phyloP scores from a whole-genome alignment of 2,797 vertebrate genomes.

The Rhynchotus rufescens region DNA sequence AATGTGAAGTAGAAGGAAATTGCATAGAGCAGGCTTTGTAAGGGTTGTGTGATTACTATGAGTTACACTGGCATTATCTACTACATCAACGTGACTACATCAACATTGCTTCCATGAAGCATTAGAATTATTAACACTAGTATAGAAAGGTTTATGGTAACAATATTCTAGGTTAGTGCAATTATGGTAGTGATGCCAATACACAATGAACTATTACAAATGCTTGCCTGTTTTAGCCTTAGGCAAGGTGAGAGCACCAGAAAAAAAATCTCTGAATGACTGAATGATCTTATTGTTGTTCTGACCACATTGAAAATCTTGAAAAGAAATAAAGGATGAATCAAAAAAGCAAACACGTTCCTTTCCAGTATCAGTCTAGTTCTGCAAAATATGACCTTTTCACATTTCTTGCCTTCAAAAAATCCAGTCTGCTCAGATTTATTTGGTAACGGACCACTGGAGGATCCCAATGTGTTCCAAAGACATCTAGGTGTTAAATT shows the following conservation, averaged over 20 bases:
- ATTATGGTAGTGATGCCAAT: constrained; percentile 7
- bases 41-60: constrained; percentile 60
- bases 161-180: constrained; percentile 32
- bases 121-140: constrained; percentile 54
- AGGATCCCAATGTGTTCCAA: neutral
- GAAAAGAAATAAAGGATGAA: neutral
- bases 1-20: constrained; percentile 57
- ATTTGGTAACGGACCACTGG: neutral
- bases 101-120: neutral
- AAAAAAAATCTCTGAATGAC: neutral
- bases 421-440: neutral
- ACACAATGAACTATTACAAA: constrained; percentile 26
- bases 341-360: neutral
- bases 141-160: constrained; percentile 42
- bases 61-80: constrained; percentile 42
- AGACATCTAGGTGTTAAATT: neutral
- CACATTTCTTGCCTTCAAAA: neutral
- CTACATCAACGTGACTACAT: constrained; percentile 40
- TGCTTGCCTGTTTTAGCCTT: neutral
- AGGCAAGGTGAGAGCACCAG: constrained; percentile 4
- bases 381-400: neutral
- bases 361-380: neutral
- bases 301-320: neutral
- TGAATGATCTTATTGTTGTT: neutral
- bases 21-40: constrained; percentile 54